phyloP scores from a whole-genome alignment of 2,797 vertebrate genomes.

The Darevskia mixta region DNA sequence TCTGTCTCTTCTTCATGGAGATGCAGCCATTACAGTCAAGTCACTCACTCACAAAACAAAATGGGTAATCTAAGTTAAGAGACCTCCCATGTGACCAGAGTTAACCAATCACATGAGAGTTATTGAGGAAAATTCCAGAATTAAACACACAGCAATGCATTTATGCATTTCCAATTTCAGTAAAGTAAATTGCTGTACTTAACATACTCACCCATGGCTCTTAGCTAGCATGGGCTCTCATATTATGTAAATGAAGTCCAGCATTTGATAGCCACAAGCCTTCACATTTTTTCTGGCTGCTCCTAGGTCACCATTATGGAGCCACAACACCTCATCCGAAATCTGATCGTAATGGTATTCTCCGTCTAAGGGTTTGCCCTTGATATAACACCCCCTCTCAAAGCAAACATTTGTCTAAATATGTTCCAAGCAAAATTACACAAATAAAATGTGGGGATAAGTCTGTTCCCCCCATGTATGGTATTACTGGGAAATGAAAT shows the following conservation, averaged over 20 bases:
- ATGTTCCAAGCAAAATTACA: slow-evolving; percentile 27
- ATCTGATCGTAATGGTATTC: neutral
- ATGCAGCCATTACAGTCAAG: too few relatives aligned
- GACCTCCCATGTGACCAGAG: too few relatives aligned
- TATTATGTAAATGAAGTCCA: neutral
- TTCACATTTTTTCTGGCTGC: neutral
- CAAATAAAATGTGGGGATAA: neutral
- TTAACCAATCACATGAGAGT: too few relatives aligned
- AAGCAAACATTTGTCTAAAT: slow-evolving; percentile 5
- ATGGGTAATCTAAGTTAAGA: too few relatives aligned
- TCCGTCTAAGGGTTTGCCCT: neutral
- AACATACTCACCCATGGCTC: neutral
- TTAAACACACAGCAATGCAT: too few relatives aligned
- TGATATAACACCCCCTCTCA: neutral
- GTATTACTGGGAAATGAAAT: slow-evolving; percentile 40
- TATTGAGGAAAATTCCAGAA: too few relatives aligned
- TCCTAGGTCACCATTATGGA: neutral
- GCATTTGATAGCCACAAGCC: neutral
- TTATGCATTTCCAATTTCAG: too few relatives aligned
- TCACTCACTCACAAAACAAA: too few relatives aligned
- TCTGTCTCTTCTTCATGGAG: too few relatives aligned
- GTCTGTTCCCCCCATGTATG: neutral
- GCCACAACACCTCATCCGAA: neutral
- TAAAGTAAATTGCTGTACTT: too few relatives aligned
- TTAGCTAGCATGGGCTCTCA: neutral